Base-by-base conservation (phyloP, 2,113 vertebrate genomes). In the Grammomys surdaster region DNA sequence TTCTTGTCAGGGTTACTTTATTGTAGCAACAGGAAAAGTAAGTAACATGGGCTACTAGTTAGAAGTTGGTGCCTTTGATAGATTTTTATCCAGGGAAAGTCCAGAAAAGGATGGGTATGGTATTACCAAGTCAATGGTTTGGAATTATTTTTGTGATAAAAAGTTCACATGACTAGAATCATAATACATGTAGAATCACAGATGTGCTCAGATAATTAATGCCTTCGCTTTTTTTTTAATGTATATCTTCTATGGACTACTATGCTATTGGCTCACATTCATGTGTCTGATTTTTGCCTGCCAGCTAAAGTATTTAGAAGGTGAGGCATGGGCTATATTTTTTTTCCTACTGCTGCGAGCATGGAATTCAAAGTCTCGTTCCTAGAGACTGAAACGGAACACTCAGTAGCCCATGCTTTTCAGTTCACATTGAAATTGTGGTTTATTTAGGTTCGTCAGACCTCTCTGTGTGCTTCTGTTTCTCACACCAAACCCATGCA, bases 121-220 rank as follows among this genome's bases (percentile, higher is more conserved):
- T 36, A 51, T 60, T 86, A 81, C 5, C 90, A 95, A 88, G 89
- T 48, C 82, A 24, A 70, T 87, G 85, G 48, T 78, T 73, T 63
- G 51, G 9, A 70, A 48, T 12, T 63, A 46, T 6, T 24, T 95
- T 93, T 90, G 3, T 10, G 80, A 63, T 75, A 70, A 54, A 60
- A 73, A 33, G n/a, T 82, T 82, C 28, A 75, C 73, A 12, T 54
- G 76, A 36, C 36, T 88, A 60, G 80, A 48, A 22, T 72, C 70
- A 11, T 40, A 76, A 77, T 19, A 51, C n/a, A 31, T n/a, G 31
- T 82, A 31, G 33, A 92, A 36, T 54, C 58, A 7, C 9, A 94
- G 92, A 56, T 70, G 11, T 26, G 43, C 36, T 88, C 17, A 89
- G 69, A 51, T 72, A 69, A 72, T 90, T 43, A 56, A 2, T 85